Conservation (phyloP, 2,888 invertebrate genomes). For the Ditylenchus weischeri region DNA sequence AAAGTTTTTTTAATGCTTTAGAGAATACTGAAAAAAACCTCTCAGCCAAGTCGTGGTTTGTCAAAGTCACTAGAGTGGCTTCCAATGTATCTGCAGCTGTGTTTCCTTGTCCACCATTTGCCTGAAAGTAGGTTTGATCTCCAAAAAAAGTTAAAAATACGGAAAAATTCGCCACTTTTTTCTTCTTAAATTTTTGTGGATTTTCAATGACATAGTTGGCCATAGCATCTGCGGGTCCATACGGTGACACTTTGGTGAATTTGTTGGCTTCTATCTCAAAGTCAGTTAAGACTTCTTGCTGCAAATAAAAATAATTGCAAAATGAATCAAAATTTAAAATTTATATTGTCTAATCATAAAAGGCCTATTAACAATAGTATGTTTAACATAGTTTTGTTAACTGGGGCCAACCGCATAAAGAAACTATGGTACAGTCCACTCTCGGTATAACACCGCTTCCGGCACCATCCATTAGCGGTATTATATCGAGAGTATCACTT, state of each 20-base stretch:
- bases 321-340: too few species aligned
- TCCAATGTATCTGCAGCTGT: slow-evolving; percentile 13
- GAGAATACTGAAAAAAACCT: slow-evolving; percentile 7
- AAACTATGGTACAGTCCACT: too few species aligned
- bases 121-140: neutral
- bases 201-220: slow-evolving; percentile 29
- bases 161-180: slow-evolving; percentile 14
- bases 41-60: slow-evolving; percentile 3
- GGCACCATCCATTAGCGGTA: too few species aligned
- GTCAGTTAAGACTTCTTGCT: slow-evolving; percentile 18
- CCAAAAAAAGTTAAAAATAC: slow-evolving; percentile 9
- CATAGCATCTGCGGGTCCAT: slow-evolving; percentile 20
- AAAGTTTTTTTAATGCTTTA: too few species aligned
- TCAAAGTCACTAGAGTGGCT: slow-evolving; percentile 17
- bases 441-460: too few species aligned
- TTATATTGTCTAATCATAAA: too few species aligned
- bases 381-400: too few species aligned
- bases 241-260: slow-evolving; percentile 18
- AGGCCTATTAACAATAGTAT: too few species aligned
- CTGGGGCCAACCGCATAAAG: too few species aligned
- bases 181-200: slow-evolving; percentile 11
- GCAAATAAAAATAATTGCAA: neutral
- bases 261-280: slow-evolving; percentile 8
- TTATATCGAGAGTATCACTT: too few species aligned
- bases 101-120: too few species aligned